A percentile compares a stretch with the other conserved stretches of the same genome.
These are phyloP conservation scores for Sebastes wilsoni DNA, from an alignment of 2,797 vertebrate species.

Conservation along the genomic window DNA sequence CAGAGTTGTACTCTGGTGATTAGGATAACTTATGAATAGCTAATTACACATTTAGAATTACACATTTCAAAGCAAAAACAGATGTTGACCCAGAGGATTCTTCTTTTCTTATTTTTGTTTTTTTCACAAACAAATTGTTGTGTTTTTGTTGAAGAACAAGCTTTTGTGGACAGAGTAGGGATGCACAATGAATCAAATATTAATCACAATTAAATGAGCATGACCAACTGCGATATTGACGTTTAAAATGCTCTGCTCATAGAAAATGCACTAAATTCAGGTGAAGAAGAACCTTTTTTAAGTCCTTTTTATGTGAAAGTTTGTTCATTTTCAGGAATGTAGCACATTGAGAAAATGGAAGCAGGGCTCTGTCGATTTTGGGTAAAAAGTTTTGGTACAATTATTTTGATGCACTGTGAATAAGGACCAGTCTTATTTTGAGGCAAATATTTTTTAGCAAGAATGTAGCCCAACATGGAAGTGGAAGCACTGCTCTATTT, in stretches of 20 bases:
- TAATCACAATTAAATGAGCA: neutral
- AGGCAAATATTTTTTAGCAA: too few relatives aligned
- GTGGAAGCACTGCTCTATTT: too few relatives aligned
- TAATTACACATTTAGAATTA: neutral
- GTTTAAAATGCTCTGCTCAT: neutral
- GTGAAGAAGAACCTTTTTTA: neutral
- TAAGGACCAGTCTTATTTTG: too few relatives aligned
- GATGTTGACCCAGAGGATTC: neutral
- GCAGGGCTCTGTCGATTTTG: neutral
- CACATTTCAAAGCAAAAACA: neutral
- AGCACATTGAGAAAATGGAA: neutral
- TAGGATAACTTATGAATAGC: neutral
- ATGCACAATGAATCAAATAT: neutral
- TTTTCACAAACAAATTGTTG: neutral
- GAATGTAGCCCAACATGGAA: too few relatives aligned
- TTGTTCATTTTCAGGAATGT: neutral
- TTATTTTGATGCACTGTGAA: too few relatives aligned
- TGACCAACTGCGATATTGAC: neutral
- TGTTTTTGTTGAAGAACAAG: neutral
- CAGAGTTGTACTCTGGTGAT: neutral
- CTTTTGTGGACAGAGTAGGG: neutral
- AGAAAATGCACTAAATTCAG: neutral
- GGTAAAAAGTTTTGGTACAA: too few relatives aligned
- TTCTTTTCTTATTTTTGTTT: accelerated
- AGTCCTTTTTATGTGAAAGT: too few relatives aligned